Evolutionary conservation across 1,140 invertebrate genomes (phyloP).

Genomic region (Halictus rubicundus): DNA sequence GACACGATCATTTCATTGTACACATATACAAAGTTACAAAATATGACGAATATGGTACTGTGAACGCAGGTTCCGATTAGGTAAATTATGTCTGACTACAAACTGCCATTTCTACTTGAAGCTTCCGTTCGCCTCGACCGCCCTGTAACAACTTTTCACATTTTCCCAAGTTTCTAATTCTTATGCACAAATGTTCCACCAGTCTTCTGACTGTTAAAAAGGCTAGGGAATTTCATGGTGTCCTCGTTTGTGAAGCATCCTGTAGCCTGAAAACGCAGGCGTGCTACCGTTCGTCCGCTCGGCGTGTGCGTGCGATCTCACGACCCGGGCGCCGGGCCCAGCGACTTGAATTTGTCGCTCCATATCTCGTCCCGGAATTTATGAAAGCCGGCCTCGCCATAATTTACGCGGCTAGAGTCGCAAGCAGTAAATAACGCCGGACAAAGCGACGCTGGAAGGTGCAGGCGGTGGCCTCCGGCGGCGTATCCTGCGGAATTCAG

Average conservation of each 20-base stretch:
- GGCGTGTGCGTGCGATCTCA: constrained; percentile 39
- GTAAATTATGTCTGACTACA: constrained; percentile 10
- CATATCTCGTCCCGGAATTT: constrained; percentile 71
- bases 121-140: too few relatives aligned
- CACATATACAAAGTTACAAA: not conserved
- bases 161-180: too few relatives aligned
- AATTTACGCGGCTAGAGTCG: constrained; percentile 64
- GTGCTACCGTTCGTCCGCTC: constrained; percentile 23
- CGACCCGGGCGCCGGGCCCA: constrained; percentile 56
- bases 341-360: constrained; percentile 72
- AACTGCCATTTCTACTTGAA: constrained; percentile 3
- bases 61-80: too few relatives aligned
- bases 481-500: constrained; percentile 51
- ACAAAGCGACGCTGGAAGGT: constrained; percentile 53
- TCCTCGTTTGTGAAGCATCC: not conserved
- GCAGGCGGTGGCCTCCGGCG: constrained; percentile 39
- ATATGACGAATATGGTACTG: not conserved
- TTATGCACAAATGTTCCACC: too few relatives aligned
- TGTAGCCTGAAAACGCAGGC: constrained; percentile 17
- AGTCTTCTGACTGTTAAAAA: too few relatives aligned
- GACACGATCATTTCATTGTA: not conserved
- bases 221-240: not conserved
- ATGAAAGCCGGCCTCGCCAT: constrained; percentile 68
- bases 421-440: constrained; percentile 63
- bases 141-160: not conserved